These are phyloP conservation scores for Phenganax subtilis DNA, from an alignment of 92 coral and sea anemone genomes.

Conservation along the genomic window DNA sequence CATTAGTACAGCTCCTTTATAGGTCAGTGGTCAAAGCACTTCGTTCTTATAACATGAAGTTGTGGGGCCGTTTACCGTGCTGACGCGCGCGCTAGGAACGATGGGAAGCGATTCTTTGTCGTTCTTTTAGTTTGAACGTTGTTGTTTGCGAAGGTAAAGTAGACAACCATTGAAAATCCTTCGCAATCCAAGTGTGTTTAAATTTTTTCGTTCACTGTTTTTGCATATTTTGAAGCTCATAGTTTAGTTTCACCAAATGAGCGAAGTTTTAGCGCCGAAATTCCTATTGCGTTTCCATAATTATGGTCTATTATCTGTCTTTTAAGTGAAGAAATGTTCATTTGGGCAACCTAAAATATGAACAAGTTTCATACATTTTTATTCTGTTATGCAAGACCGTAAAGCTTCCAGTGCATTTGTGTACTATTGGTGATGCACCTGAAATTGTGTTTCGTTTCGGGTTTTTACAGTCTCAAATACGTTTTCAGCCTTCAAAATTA, in stretches of 20 bases:
- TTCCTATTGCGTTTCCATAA: background rate
- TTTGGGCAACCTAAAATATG: background rate
- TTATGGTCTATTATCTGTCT: background rate
- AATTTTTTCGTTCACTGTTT: background rate
- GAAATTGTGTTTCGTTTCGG: no score
- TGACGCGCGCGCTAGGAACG: constrained; percentile 22
- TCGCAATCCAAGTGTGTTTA: background rate
- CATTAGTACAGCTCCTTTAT: no score
- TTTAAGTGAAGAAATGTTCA: background rate
- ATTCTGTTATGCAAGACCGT: background rate
- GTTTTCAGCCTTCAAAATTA: no score
- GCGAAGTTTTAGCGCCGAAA: background rate
- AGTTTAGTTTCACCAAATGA: background rate
- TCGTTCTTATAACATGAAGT: background rate
- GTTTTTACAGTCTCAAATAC: no score
- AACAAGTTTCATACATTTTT: background rate
- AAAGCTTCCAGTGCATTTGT: no score
- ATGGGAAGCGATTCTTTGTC: background rate
- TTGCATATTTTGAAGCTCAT: background rate
- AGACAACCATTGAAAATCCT: constrained; percentile 1
- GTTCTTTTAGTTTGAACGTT: constrained; percentile 34
- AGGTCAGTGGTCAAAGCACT: background rate
- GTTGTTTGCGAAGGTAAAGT: constrained; percentile 33
- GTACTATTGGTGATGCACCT: no score
- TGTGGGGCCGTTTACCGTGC: background rate